Base-by-base conservation (phyloP, 2,797 vertebrate genomes). In the Pseudotriccus pelzelni region DNA sequence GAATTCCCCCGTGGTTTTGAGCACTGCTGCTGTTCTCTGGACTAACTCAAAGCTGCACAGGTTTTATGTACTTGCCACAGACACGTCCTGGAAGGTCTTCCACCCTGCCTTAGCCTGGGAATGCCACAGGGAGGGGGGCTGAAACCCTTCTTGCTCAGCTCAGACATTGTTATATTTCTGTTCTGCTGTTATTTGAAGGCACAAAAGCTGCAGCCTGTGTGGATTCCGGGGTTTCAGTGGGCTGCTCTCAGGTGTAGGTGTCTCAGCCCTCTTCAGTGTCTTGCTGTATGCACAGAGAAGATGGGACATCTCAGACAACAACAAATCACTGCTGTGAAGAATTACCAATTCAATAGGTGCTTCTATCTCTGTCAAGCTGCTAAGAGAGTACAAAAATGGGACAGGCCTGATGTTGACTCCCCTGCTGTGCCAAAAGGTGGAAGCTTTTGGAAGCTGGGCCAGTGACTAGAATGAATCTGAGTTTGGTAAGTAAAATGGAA, bases 401-500 rank as follows among this genome's bases (percentile, higher is more conserved):
- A 55, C 43, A 62, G 53, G 41, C 43, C 36, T 58, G 64, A 52
- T 59, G 39, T 4, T 4, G 4, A 87, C 37, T 46, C 39, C 18
- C 8, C 18, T 28, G 11, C 25, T 68, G 53, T 46, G 44, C 56
- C 66, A 92, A 41, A 52, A 87, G 27, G 66, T 46, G 44, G 44
- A 23, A 46, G 21, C 44, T 46, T 23, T 46, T 46, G 44, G 25
- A 58, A 75, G 47, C 56, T 58, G 49, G 39, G n/a, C 27, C 59
- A 93, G 44, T 13, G 46, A 70, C 50, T 68, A 70, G 94, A 72
- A 94, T 74, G n/a, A 47, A 81, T 60, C 49, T 67, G 78, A 87
- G n/a, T 93, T 97, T 69, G 82, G 28, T 81, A 49, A 49, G 50
- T 73, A 79, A 91, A 94, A 87, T 13, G 52, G 96, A 95, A 62